phyloP scores from a whole-genome alignment of 1,140 invertebrate genomes.

The Thaumatotibia leucotreta region DNA sequence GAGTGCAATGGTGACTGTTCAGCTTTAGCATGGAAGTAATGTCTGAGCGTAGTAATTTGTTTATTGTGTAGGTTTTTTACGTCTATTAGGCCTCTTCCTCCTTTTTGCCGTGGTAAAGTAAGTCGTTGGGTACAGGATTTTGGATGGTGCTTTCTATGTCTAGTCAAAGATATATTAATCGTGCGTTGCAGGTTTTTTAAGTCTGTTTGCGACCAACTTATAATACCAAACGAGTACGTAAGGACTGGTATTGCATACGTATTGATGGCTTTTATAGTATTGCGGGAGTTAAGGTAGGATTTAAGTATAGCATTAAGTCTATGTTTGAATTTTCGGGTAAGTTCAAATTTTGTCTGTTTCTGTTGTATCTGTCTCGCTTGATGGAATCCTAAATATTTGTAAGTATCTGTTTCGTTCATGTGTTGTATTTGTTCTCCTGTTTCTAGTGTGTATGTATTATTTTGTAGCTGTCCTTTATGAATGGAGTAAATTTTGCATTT shows the following conservation, averaged over 20 bases:
- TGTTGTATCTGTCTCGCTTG: not conserved
- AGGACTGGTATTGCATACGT: too few species aligned
- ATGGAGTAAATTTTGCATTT: slow-evolving; percentile 18
- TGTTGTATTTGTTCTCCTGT: slow-evolving; percentile 16
- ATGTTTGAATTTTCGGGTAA: not conserved
- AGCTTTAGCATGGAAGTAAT: too few species aligned
- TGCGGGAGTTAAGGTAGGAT: not conserved
- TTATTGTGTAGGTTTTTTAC: slow-evolving; percentile 14
- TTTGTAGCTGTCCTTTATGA: not conserved
- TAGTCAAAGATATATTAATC: too few species aligned
- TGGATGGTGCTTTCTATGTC: too few species aligned
- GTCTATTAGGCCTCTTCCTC: slow-evolving; percentile 18
- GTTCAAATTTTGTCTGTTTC: not conserved
- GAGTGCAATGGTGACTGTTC: too few species aligned
- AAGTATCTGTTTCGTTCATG: not conserved
- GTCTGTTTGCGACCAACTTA: too few species aligned
- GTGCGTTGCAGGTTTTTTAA: slow-evolving; percentile 14
- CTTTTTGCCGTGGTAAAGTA: slow-evolving; percentile 14
- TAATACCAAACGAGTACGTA: too few species aligned
- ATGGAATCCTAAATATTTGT: not conserved
- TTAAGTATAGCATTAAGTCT: not conserved
- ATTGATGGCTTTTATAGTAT: too few species aligned
- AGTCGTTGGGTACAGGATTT: too few species aligned
- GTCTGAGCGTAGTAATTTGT: too few species aligned
- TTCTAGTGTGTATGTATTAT: slow-evolving; percentile 5